Evolutionary conservation across 92 coral and sea anemone genomes (phyloP), one percentile per base, ranked within the genome.

Genomic region (Pocillopora meandrina): DNA sequence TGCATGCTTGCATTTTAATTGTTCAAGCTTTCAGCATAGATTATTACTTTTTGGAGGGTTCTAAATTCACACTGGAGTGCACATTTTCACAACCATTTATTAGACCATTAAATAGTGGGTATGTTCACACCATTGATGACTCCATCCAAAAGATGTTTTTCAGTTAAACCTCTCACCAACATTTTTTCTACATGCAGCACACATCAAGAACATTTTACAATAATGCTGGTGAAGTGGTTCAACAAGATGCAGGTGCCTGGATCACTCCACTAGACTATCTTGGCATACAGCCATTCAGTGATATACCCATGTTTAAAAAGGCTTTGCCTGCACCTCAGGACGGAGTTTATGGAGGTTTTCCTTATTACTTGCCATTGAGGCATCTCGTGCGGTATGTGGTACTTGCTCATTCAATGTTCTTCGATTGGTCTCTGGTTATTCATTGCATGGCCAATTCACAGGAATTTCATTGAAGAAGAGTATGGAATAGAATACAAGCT

Each of bases 271-370:
- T 92, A 15, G 99, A 97, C 81, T 97, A 92, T 80, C 87, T 90
- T 47, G 98, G 95, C 23, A 67, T 95, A 15, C 77, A 87, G 65
- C 97, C 95, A 57, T 75, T 94, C 9, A 56, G 87, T 55, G 88
- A 91, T 82, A 77, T 87, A 20, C 94, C 99, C 11, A 69, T 81
- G 67, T 86, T 95, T 80, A 77, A 78, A 49, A 82, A 84, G 33
- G 98, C 98, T 69, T 85, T 75, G 57, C 89, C 88, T 10, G 77
- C 87, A 13, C 47, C 91, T 13, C 82, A 86, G 69, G 90, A 95
- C 16, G 99, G 99, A 14, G 91, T 91, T 35, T 96, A 95, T 88
- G 98, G 95, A 73, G 99, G 98, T 0, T 96, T 92, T 62, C 99
- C 99, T 1, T 94, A 95, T 87, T 96, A 96, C 63, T 73, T 96